Conservation (phyloP, 2,797 vertebrate genomes). For the Sandelia bainsii region DNA sequence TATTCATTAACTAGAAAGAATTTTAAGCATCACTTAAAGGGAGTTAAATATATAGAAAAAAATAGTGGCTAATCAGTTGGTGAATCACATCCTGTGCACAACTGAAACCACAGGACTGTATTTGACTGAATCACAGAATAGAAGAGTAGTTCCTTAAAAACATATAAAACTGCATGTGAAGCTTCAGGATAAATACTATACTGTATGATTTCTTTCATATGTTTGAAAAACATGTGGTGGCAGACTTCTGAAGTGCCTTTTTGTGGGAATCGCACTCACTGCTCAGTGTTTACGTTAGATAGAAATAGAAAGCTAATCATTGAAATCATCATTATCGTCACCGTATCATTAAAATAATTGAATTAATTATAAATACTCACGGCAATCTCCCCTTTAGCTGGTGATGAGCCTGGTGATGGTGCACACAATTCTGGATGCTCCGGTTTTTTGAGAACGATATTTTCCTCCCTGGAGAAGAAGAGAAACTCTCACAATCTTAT, state of each 20-base stretch:
- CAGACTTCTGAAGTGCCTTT: neutral
- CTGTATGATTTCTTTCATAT: neutral
- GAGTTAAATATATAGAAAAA: neutral
- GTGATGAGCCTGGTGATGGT: slow-evolving; percentile 7
- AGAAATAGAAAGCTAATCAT: slow-evolving; percentile 19
- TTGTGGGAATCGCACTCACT: slow-evolving; percentile 1
- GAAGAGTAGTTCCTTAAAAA: neutral
- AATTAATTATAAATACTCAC: slow-evolving; percentile 39
- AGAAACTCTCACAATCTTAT: slow-evolving; percentile 32
- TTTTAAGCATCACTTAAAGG: neutral
- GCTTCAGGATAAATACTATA: neutral
- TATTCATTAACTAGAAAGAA: neutral
- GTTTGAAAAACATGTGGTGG: neutral
- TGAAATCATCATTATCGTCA: slow-evolving; percentile 31
- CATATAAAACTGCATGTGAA: neutral
- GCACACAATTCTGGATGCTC: slow-evolving; percentile 1
- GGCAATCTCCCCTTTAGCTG: slow-evolving; percentile 14
- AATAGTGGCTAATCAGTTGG: neutral
- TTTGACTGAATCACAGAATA: neutral
- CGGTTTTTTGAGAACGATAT: slow-evolving; percentile 15
- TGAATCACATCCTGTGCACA: neutral
- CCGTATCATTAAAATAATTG: slow-evolving; percentile 35
- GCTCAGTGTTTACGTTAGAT: slow-evolving; percentile 19
- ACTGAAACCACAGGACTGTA: neutral
- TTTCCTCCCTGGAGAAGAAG: slow-evolving; percentile 11